Conservation (phyloP, 2,797 vertebrate species). For the Melanotaenia nigrans region DNA sequence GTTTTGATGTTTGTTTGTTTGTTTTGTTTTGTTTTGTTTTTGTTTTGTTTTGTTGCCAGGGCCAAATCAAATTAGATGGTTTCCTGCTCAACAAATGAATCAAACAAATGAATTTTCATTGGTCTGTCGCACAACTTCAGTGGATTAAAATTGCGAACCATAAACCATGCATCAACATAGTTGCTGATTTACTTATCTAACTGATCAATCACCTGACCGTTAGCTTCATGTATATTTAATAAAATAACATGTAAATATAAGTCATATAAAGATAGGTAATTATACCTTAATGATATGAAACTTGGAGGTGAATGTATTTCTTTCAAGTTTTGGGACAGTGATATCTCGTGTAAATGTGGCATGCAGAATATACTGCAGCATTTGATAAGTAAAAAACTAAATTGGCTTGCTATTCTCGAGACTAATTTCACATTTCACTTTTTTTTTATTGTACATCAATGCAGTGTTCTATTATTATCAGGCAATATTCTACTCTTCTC, state of each 20-base stretch:
- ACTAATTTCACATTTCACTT: slow-evolving; percentile 40
- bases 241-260: background rate
- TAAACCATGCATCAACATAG: background rate
- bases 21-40: too few species aligned
- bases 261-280: background rate
- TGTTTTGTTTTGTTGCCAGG: too few species aligned
- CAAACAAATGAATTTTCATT: background rate
- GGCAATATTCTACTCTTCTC: slow-evolving; percentile 35
- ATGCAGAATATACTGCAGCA: slow-evolving; percentile 6
- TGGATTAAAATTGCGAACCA: background rate
- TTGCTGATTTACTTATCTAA: background rate
- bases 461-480: slow-evolving; percentile 53
- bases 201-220: background rate
- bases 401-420: slow-evolving; percentile 26
- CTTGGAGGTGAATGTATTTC: background rate
- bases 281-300: slow-evolving; percentile 1
- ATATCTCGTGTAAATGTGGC: slow-evolving; percentile 6
- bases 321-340: slow-evolving; percentile 1
- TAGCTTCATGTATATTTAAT: background rate
- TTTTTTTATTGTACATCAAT: slow-evolving; percentile 42
- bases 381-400: slow-evolving; percentile 32
- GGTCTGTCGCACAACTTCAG: background rate
- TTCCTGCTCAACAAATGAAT: background rate
- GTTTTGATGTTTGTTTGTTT: too few species aligned
- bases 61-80: too few species aligned